Evolutionary conservation across 2,797 vertebrate species (phyloP), one percentile per base, ranked within the genome.

Genomic region (Acanthurus lineatus): DNA sequence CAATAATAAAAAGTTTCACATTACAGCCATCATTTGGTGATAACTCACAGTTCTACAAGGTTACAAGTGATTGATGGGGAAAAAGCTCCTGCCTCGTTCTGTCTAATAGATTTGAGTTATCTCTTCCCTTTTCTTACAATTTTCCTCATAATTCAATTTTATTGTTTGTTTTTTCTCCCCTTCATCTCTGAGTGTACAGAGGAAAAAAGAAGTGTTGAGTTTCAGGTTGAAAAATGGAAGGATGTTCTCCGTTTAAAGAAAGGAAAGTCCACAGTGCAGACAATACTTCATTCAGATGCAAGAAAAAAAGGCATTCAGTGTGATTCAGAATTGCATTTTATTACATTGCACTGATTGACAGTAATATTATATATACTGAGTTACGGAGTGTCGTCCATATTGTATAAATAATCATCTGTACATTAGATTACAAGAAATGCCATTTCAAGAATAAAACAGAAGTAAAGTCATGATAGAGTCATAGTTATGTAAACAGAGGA

Each of bases 301-400:
- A 79, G 47, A 66, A 60, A 32, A 63, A 77, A 83, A 78, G 9
- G 44, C 65, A 68, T 85, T 76, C 35, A 49, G 9, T 59, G 42
- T 76, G 76, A 75, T 70, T 84, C n/a, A 81, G 56, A 82, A 45
- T 76, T 47, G 44, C 57, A 82, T 73, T 83, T 84, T 76, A 85
- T 76, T 84, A 20, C 60, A 81, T 45, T 63, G 58, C 61, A 74
- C 48, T 19, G 25, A 72, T 57, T 71, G 74, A 70, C 58, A 83
- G 38, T 59, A 58, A 56, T 56, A 68, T 56, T 60, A 61, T 19
- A 49, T 70, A 6, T 57, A 58, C 59, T 28, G 20, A 77, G 49
- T 86, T 69, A 81, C 66, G 69, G 51, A 44, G 6, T 67, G 25
- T 69, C 45, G 25, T 69, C 45, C 64, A 74, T 53, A 22, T 49